phyloP scores from a whole-genome alignment of 2,797 vertebrate genomes.

The Vespertilio murinus region DNA sequence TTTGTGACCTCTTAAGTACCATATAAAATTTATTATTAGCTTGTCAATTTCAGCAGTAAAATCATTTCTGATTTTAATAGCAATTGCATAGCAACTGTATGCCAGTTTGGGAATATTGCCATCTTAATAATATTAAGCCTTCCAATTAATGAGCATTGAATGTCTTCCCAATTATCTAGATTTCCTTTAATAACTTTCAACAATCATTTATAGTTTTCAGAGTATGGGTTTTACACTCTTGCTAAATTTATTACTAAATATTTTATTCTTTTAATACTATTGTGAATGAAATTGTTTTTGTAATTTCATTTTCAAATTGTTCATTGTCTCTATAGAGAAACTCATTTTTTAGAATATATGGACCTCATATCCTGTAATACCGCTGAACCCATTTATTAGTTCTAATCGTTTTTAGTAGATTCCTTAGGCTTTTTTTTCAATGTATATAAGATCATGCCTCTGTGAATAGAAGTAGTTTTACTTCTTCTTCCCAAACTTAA shows the following conservation, averaged over 20 bases:
- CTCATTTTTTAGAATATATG: background rate
- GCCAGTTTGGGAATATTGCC: background rate
- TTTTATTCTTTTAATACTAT: background rate
- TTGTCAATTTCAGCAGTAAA: background rate
- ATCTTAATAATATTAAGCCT: background rate
- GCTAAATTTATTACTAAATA: background rate
- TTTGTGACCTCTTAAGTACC: background rate
- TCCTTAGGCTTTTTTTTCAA: background rate
- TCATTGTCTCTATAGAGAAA: background rate
- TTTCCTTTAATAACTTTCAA: background rate
- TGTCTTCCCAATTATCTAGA: background rate
- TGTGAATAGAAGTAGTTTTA: background rate
- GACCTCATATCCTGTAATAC: background rate
- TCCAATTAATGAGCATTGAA: background rate
- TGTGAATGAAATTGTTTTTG: background rate
- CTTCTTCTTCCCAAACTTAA: background rate
- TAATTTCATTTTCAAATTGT: conserved; percentile 13
- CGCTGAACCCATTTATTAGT: background rate
- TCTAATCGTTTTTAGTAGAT: background rate
- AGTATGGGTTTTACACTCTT: background rate
- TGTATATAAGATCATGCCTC: background rate
- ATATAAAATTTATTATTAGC: background rate
- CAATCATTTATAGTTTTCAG: background rate
- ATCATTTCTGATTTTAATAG: background rate
- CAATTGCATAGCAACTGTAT: background rate